Base-by-base conservation (phyloP, 1,140 invertebrate species). In the Drosophila virilis region DNA sequence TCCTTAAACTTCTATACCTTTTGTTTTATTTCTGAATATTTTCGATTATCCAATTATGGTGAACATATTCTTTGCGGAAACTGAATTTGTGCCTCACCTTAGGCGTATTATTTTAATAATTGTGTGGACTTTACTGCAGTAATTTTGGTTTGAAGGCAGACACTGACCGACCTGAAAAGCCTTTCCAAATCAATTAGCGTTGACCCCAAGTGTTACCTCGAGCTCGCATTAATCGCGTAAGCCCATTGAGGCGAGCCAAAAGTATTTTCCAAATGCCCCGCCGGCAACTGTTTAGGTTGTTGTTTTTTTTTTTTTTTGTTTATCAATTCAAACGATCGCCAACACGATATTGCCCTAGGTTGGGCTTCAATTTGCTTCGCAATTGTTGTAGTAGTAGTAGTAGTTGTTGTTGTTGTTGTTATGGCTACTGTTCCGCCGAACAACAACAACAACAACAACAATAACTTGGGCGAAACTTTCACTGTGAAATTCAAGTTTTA, bases 311-410 rank as follows among this genome's bases (percentile, higher is more conserved):
- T 42, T 66, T 42, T 35, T 33, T 57, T 64, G 10, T 51, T 51
- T 70, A 82, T 88, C 78, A 71, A 70, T 79, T 72, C 55, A 48
- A 74, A 50, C 62, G 82, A 86, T 86, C 83, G 82, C 59, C 83
- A 85, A 86, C 82, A 86, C 82, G 83, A 86, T 86, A 86, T 86
- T 86, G 82, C 82, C 82, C 82, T 86, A 86, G 82, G 82, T 88
- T 88, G 69, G 82, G 83, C 82, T 74, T 76, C 70, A 71, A 74
- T 81, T 81, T 64, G 50, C 32, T 65, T 52, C 15, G 50, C 17
- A 61, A 38, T 32, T 40, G 45, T 68, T 69, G 65, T 28, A 40
- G 59, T 50, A 13, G 54, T 50, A 52, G 40, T 69, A 54, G 17
- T 22, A 2, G 22, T 22, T 22, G 46, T 64, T 67, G n/a, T n/a